Conservation (phyloP, 2,797 vertebrate species). For the Urocyon cinereoargenteus region DNA sequence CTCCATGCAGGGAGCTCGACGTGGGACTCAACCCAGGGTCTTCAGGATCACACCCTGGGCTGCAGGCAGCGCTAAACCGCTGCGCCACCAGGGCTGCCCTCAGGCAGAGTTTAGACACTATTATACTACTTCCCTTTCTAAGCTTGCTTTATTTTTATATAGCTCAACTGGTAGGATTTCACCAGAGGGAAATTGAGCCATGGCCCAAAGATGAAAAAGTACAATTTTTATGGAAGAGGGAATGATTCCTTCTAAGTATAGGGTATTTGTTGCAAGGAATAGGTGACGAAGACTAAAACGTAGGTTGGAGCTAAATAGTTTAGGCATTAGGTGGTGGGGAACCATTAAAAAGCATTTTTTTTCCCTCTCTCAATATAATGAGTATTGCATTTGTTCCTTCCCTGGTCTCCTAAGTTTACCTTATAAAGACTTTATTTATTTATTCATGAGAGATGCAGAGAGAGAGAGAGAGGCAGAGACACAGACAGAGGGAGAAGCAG, state of each 20-base stretch:
- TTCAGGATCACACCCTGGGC: no score
- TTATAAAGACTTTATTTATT: neutral
- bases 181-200: neutral
- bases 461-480: no score
- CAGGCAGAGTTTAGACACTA: neutral
- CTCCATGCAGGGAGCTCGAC: no score
- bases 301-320: neutral
- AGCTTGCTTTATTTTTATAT: neutral
- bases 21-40: no score
- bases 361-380: neutral
- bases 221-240: neutral
- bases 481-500: no score
- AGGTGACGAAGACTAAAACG: neutral
- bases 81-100: neutral
- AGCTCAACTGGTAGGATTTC: constrained; percentile 15
- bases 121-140: neutral
- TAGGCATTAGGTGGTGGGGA: neutral
- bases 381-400: constrained; percentile 1
- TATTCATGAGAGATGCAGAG: no score
- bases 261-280: constrained; percentile 9
- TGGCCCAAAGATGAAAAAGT: neutral
- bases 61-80: no score
- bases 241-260: neutral
- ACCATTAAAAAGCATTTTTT: neutral
- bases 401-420: neutral